Percentiles rank a stretch among this genome's conserved stretches.
Evolutionary conservation across 2,113 vertebrate species (phyloP).

Genomic region (Phoxinus phoxinus): DNA sequence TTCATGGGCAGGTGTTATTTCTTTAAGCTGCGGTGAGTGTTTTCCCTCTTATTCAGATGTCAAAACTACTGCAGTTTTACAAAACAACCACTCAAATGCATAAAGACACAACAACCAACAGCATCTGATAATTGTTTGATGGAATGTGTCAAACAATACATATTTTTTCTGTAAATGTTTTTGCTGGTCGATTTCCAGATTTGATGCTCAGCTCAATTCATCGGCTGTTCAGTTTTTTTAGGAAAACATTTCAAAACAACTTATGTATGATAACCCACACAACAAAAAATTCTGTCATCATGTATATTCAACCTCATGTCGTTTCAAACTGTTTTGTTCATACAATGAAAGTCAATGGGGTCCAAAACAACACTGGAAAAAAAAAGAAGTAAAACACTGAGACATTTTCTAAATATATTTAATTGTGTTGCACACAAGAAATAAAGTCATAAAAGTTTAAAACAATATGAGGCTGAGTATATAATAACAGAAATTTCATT

Average conservation of each 20-base stretch:
- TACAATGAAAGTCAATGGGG: too few relatives aligned
- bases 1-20: slow-evolving; percentile 46
- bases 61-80: slow-evolving; percentile 3
- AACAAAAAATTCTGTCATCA: background rate
- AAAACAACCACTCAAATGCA: background rate
- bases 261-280: background rate
- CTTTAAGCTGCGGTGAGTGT: slow-evolving; percentile 3
- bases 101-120: background rate
- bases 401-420: too few relatives aligned
- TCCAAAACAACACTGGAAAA: too few relatives aligned
- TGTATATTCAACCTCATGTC: background rate
- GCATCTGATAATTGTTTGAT: background rate
- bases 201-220: background rate
- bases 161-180: slow-evolving; percentile 17
- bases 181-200: slow-evolving; percentile 12
- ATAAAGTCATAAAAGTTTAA: too few relatives aligned
- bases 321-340: too few relatives aligned
- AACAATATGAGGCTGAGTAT: background rate
- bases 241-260: slow-evolving; percentile 4
- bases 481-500: background rate
- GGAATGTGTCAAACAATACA: background rate
- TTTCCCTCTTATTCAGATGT: slow-evolving; percentile 22
- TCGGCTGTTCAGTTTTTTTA: background rate
- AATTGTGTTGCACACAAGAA: too few relatives aligned
- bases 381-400: too few relatives aligned